Evolutionary conservation across 2,888 invertebrate genomes (phyloP), one percentile per base, ranked within the genome.

Genomic region (Panzeria rudis): DNA sequence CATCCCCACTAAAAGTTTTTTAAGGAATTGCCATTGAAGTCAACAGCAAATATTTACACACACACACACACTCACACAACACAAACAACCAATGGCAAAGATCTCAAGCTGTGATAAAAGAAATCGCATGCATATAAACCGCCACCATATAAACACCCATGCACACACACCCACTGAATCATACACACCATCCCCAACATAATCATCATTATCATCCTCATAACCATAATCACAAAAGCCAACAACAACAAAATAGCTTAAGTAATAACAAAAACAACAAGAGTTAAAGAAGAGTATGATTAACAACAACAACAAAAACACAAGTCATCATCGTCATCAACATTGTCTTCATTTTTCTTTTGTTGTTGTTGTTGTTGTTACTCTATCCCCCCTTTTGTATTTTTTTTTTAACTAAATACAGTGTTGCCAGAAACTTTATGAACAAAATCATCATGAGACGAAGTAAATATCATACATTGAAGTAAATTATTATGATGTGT

Each of bases 71-170:
- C 8, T 20, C n/a, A 6, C n/a, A 41, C 9, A 66, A 80, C 72
- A 72, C 38, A 86, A 87, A 56, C 86, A 86, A 77, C 88, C 89
- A 89, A 89, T 89, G 86, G 88, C 88, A 89, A 87, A 89, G 89
- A 89, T 89, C 88, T 87, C 86, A 84, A 80, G 84, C 88, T 84
- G 86, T 75, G 89, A 89, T 89, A 89, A 89, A 86, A 86, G 81
- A 69, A 84, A 86, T 71, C 75, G 73, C 75, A 75, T 85, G 68
- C 64, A 82, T 50, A 77, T 54, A 80, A 82, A 85, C 84, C 85
- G 83, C 78, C 81, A 86, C 84, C 79, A 78, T 50, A 29, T 62
- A 68, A 75, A 44, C 77, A 25, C 8, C 79, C 56, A 68, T 66
- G 50, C 20, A 56, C 15, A 23, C 64, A 56, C 38, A 32, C 56